Percentiles rank a stretch among this genome's conserved stretches.
These are phyloP conservation scores for Fragum fragum DNA, from an alignment of 2,888 invertebrate genomes.

Conservation along the genomic window DNA sequence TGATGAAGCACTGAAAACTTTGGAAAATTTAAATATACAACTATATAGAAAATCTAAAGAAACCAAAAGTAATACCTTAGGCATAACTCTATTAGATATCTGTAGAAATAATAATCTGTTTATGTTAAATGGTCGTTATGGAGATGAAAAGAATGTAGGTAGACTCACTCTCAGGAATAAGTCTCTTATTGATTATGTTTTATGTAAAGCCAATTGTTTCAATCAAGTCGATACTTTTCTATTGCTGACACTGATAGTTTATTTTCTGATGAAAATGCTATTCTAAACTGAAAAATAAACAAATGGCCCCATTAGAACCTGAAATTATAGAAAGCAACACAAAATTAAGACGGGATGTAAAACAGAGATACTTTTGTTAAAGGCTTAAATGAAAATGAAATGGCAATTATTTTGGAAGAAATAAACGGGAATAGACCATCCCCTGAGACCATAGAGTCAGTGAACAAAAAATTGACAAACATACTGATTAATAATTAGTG, in stretches of 20 bases:
- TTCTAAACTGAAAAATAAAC: neutral
- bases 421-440: no score
- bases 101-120: constrained; percentile 21
- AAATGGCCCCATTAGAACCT: no score
- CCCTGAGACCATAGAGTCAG: no score
- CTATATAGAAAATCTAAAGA: neutral
- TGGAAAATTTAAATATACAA: no score
- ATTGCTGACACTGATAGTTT: constrained; percentile 13
- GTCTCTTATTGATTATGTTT: constrained; percentile 35
- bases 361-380: no score
- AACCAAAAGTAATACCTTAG: neutral
- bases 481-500: no score
- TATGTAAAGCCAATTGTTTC: constrained; percentile 21
- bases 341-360: no score
- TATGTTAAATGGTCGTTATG: constrained; percentile 32
- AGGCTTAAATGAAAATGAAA: no score
- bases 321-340: no score
- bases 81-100: neutral
- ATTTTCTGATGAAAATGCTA: constrained; percentile 4
- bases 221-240: constrained; percentile 8
- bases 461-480: no score
- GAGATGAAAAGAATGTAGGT: constrained; percentile 12
- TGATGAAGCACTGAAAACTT: no score
- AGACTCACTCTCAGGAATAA: constrained; percentile 18
- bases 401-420: no score